Base-by-base conservation (phyloP, 2,113 vertebrate genomes). In the Orientallactaga bullata region DNA sequence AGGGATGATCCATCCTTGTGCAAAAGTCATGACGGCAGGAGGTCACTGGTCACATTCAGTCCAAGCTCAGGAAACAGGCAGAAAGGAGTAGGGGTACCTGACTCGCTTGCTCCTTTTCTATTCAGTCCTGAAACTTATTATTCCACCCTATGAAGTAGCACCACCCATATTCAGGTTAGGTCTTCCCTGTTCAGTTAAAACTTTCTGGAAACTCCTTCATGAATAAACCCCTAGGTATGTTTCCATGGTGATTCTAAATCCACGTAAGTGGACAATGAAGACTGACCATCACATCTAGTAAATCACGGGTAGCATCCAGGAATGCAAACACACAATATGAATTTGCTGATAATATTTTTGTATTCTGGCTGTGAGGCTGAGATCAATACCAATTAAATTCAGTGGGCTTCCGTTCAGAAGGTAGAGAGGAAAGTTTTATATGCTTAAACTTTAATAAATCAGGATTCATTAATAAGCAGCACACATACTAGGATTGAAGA, bases 351-450 rank as follows among this genome's bases (percentile, higher is more conserved):
- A 55, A 15, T 20, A 30, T 39, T 69, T 39, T 78, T 47, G 71
- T 32, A 35, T 60, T 74, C 73, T 32, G 11, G 26, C 26, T 66
- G 16, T 68, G 47, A 89, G 28, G 24, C 35, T 37, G 37, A 68
- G 68, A 55, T 93, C 91, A 82, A n/a, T 69, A 39, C 32, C 47
- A 91, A 74, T 73, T 90, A 69, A 89, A 68, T 72, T 79, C 24
- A 51, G 20, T 24, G 58, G 61, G 42, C 17, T 80, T 91, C 76
- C 88, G 37, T 76, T 89, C 71, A 63, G 32, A 84, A 79, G 66
- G 32, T 47, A 78, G 68, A 37, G 17, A 39, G 55, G 60, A 10
- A n/a, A 17, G 0, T 84, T 89, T 65, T 61, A 39, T 55, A 4
- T 68, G 24, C 32, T 84, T 66, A 51, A 73, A 35, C 37, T 58